Evolutionary conservation across 2,797 vertebrate genomes (phyloP), one percentile per base, ranked within the genome.

Genomic region (Chelidonichthys spinosus): DNA sequence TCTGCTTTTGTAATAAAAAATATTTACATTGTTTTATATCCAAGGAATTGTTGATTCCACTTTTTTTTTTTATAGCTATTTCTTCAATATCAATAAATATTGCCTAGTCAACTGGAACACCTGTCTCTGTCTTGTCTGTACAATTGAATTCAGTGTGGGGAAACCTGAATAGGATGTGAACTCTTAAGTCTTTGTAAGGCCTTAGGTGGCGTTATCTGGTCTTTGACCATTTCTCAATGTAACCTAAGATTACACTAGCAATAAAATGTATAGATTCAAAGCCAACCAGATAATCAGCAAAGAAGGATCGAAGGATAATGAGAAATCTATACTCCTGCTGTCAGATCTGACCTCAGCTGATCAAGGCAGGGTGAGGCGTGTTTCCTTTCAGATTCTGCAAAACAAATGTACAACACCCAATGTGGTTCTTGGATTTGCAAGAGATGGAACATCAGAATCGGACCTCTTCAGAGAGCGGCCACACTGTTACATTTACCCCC

Each of bases 341-440:
- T 70, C 40, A 61, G 49, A 56, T 77, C 37, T 71, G 53, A 71
- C 68, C 44, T 52, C 18, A 33, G 65, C n/a, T 56, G 44, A 62
- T 77, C 32, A 55, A 47, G 33, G 36, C 39, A 35, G 60, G 43
- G 11, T 0, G 1, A 60, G 8, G 14, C 53, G 47, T 1, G 4
- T 40, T 76, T 75, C 32, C 7, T 50, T 70, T 39, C 10, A 50
- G 9, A 33, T 40, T 78, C 15, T 39, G 13, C 47, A 55, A 46
- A 9, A 14, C 13, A 40, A 64, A 61, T 17, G 18, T 39, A 18
- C 35, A 70, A 7, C 10, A n/a, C 60, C 55, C 7, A 56, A 25
- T 63, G 18, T 49, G 47, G 3, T 37, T 2, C 14, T 6, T 3
- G 11, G 36, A 39, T 18, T 44, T 25, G 3, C 2, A 4, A 63